Percentiles rank a stretch among this genome's conserved stretches.
Conservation (phyloP, 2,888 invertebrate genomes). For the Anagyrus pseudococci region DNA sequence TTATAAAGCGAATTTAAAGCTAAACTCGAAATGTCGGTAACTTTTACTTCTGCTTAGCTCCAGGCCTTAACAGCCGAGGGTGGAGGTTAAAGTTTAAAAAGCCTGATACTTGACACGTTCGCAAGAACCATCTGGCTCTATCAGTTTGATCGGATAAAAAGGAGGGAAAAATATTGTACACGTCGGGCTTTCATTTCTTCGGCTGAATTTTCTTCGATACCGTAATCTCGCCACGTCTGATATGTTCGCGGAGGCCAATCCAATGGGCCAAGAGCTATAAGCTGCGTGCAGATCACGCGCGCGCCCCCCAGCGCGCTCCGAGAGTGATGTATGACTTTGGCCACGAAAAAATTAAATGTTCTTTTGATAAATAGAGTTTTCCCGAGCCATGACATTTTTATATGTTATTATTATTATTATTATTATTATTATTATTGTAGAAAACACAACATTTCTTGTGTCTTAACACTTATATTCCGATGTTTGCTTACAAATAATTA, state of each 20-base stretch:
- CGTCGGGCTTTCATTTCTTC: constrained; percentile 42
- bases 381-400: no score
- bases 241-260: constrained; percentile 15
- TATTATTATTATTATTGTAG: no score
- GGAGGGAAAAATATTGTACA: neutral
- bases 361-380: constrained; percentile 59
- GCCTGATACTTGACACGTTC: neutral
- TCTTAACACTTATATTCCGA: no score
- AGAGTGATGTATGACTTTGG: constrained; percentile 57
- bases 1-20: no score
- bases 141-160: neutral
- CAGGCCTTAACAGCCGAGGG: no score
- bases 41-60: no score
- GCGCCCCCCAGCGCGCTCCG: constrained; percentile 42
- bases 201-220: constrained; percentile 44
- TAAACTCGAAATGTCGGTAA: no score
- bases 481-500: no score
- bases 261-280: neutral
- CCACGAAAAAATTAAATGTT: constrained; percentile 59
- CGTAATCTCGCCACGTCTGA: constrained; percentile 57
- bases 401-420: no score
- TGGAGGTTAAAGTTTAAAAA: neutral
- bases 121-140: neutral
- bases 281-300: constrained; percentile 52
- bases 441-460: no score